Base-by-base conservation (phyloP, 2,113 vertebrate genomes). In the Smithornis capensis region DNA sequence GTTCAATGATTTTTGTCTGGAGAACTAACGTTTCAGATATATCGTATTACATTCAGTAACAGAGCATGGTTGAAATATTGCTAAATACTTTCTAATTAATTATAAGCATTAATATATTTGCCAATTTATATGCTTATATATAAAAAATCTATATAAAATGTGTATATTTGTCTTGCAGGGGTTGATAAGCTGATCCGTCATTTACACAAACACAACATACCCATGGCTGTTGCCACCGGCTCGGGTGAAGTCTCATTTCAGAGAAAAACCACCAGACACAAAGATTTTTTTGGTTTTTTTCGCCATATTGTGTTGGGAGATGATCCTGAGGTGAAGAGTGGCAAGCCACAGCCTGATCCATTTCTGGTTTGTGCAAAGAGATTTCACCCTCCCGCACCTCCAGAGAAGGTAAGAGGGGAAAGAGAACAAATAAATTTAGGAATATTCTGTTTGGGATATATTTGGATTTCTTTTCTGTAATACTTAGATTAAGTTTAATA, bases 181-280 rank as follows among this genome's bases (percentile, higher is more conserved):
- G 98, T 98, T 64, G 97, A 98, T 85, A 98, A 95, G 55, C 97
- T 99, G 57, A 90, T 99, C 69, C 90, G 4, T 31, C 99, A 99
- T 87, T 98, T 99, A 52, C 92, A 82, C 31, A 97, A 97, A 53
- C 98, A 98, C 63, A 40, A 21, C 3, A 82, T 99, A 50, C 99
- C 98, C 50, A 97, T 98, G 2, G 99, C 98, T 3, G 98, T 99
- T 89, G 99, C 98, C 42, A 99, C 98, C 83, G 99, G 99, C 96
- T 99, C 99, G 0, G 91, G 96, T 5, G 37, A 94, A 4, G 37
- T 7, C 4, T 97, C 98, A 19, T 99, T 98, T 92, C 49, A 97
- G 50, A 42, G 96, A 87, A 99, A 99, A 97, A 99, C 98, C 24
- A 91, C 91, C 52, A 95, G 37, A 5, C 99, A 99, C 97, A 91